Evolutionary conservation across 1,140 invertebrate genomes (phyloP), one percentile per base, ranked within the genome.

Genomic region (Eurosta solidaginis): DNA sequence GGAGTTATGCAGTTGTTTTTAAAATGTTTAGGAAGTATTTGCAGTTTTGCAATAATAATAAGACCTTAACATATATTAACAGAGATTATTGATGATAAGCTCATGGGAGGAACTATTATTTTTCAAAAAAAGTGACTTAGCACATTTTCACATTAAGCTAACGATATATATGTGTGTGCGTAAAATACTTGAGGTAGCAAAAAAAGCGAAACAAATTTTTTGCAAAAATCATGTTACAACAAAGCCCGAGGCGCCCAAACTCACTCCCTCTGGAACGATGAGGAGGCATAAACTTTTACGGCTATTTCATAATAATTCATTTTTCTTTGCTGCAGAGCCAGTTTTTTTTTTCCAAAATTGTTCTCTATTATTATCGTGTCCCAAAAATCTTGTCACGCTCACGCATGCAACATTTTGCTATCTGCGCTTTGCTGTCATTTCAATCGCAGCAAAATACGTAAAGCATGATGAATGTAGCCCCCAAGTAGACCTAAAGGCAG

Each of bases 311-410:
- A 68, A 17, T 68, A 40, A 6, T 36, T 59, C 14, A 33, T 25
- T 0, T 47, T 47, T 14, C 45, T 17, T 47, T 47, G 45, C 45
- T n/a, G 45, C 45, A 17, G 45, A 3, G 45, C 1, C 45, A 47
- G 14, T 47, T 47, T 47, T n/a, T n/a, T n/a, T n/a, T n/a, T n/a
- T n/a, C n/a, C n/a, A n/a, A n/a, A n/a, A n/a, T n/a, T n/a, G n/a
- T n/a, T n/a, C 29, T 33, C 12, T 22, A 80, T 78, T 49, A 79
- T 82, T 82, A 82, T 81, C 82, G 76, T 80, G 79, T 68, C 78
- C 80, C 80, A 76, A 80, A 81, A 81, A 82, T 82, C 82, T 79
- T 80, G 82, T 82, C 81, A 82, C 79, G 82, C 81, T 78, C 59
- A 76, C 44, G 47, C 42, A 76, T 40, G 45, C 75, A 49, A 52